Evolutionary conservation across 2,113 vertebrate species (phyloP).

Genomic region (Aegotheles bennettii): DNA sequence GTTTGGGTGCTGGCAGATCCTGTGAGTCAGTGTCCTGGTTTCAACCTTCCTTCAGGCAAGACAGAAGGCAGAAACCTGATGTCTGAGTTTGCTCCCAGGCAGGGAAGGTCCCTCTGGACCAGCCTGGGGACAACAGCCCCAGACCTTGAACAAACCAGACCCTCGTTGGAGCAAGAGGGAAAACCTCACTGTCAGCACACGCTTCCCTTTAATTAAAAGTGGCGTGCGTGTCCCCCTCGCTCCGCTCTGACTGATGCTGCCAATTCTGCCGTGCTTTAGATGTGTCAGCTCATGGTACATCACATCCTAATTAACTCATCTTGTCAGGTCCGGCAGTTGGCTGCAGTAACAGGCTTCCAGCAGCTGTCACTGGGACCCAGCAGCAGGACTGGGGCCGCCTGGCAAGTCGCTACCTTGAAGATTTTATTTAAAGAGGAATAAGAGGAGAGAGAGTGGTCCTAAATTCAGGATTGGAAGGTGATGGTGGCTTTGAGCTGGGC

Average conservation of each 20-base stretch:
- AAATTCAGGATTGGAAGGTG: neutral
- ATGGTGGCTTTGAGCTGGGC: fast-evolving
- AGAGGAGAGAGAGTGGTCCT: neutral
- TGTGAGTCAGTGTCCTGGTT: neutral
- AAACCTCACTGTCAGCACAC: neutral
- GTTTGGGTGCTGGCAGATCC: fast-evolving
- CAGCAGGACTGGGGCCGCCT: neutral
- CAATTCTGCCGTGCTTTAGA: neutral
- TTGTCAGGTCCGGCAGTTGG: conserved; percentile 67
- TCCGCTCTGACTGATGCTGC: conserved; percentile 17
- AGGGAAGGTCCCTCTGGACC: neutral
- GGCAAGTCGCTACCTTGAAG: neutral
- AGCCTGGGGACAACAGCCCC: neutral
- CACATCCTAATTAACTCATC: conserved; percentile 67
- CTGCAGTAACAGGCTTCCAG: conserved; percentile 40
- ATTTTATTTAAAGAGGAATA: neutral
- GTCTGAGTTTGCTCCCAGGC: neutral
- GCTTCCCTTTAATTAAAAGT: conserved; percentile 38
- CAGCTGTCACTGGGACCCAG: conserved; percentile 71
- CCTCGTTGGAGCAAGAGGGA: fast-evolving
- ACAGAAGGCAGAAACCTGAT: neutral
- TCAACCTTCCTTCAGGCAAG: neutral
- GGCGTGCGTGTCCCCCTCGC: neutral
- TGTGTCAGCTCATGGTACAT: conserved; percentile 38
- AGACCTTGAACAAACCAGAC: neutral